These are phyloP conservation scores for Amphipoea oculea DNA, from an alignment of 2,888 invertebrate species.

Conservation along the genomic window DNA sequence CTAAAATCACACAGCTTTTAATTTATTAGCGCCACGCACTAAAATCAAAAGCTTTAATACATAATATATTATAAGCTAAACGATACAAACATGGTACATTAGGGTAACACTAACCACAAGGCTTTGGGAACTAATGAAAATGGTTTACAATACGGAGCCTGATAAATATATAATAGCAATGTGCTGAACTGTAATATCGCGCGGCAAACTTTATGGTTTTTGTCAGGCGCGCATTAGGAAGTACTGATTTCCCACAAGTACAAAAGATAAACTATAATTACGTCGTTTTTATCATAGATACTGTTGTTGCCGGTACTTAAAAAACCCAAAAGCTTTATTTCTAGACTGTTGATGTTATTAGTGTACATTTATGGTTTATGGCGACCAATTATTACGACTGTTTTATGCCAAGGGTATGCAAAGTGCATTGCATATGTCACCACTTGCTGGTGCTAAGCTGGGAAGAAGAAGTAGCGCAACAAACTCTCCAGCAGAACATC, in stretches of 20 bases:
- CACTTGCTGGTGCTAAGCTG: background rate
- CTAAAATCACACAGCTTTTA: conserved; percentile 7
- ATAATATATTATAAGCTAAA: conserved; percentile 43
- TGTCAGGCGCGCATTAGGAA: conserved; percentile 34
- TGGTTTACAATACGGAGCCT: conserved; percentile 21
- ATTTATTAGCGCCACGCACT: conserved; percentile 18
- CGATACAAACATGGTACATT: conserved; percentile 23
- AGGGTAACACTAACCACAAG: conserved; percentile 17
- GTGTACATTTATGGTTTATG: background rate
- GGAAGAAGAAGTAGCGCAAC: background rate
- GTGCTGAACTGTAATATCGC: conserved; percentile 18
- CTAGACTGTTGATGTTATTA: background rate
- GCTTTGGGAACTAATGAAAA: conserved; percentile 35
- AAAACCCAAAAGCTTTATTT: background rate
- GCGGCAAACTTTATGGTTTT: conserved; percentile 3
- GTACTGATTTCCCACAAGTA: background rate
- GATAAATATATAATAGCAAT: conserved; percentile 57
- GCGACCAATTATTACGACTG: background rate
- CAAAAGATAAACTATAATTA: background rate
- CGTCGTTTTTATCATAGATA: background rate
- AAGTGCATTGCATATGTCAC: background rate
- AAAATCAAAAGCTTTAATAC: conserved; percentile 37
- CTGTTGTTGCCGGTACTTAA: too few species aligned
- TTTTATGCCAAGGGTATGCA: background rate
- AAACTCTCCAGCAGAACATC: background rate